Base-by-base conservation (phyloP, 2,797 vertebrate species). In the Typhlichthys subterraneus region DNA sequence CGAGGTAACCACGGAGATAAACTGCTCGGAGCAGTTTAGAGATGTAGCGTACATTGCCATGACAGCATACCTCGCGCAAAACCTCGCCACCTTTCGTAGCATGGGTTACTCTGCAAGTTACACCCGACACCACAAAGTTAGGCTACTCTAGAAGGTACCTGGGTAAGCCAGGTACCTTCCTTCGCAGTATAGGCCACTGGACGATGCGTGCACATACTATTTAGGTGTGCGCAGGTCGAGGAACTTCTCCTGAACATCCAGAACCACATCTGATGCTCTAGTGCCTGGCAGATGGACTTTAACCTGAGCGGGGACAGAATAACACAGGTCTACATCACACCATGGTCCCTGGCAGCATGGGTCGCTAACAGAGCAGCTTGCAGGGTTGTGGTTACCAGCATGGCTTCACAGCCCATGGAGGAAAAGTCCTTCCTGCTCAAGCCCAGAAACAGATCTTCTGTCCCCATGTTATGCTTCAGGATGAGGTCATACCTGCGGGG, bases 361-460 rank as follows among this genome's bases (percentile, higher is more conserved):
- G 33, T 38, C 5, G 7, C 7, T 38, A 38, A 38, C 7, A 19
- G 17, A 11, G 51, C 15, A 11, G 51, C 15, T 53, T 15, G 19
- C 19, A 23, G 19, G 19, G 33, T 3, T 38, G 31, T 53, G 48
- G 1, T 93, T 91, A 99, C 97, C 95, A 96, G 86, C 81, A 99
- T 87, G 55, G 94, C 92, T 57, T 97, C 94, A 80, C 97, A 99
- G 81, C 95, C 95, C 81, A 96, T 95, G 56, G 95, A 96, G 15
- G 97, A 98, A 1, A 92, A 85, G 23, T 98, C 92, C 73, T 97
- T 99, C 67, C 92, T 73, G 33, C 84, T 94, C 84, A 97, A 77
- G 19, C 95, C 95, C 72, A 99, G 84, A 87, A 96, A 98, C 29
- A 98, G 3, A 59, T 98, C 96, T 66, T 98, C 95, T 23, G 96